Conservation (phyloP, 2,797 vertebrate genomes). For the Malacoraja senta region DNA sequence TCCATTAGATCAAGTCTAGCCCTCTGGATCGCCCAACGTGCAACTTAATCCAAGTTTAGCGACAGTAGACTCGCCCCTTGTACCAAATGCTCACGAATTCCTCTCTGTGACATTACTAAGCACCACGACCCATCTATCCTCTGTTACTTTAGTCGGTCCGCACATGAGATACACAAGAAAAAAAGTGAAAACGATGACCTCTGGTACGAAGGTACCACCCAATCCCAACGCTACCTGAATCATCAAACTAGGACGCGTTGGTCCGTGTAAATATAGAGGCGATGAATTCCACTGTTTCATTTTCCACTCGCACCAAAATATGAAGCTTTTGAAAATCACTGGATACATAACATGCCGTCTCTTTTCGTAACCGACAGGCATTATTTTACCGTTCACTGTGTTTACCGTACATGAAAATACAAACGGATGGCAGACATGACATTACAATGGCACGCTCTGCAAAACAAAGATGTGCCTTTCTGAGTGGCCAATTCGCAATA, state of each 20-base stretch:
- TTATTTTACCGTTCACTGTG: background rate
- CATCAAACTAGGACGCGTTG: background rate
- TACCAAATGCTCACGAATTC: background rate
- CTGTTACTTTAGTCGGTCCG: background rate
- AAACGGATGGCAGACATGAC: background rate
- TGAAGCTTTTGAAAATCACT: background rate
- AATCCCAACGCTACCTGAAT: background rate
- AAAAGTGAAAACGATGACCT: background rate
- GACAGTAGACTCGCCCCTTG: too few species aligned
- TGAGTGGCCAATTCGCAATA: background rate
- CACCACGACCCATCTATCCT: background rate
- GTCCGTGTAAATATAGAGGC: background rate
- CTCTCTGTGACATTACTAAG: background rate
- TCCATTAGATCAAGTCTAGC: background rate
- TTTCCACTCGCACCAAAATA: background rate
- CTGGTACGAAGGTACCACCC: too few species aligned
- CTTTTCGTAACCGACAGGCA: background rate
- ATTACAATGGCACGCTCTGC: background rate
- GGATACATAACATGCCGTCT: background rate
- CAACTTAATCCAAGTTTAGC: background rate
- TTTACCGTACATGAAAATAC: background rate
- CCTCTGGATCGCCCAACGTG: too few species aligned
- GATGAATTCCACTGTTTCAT: background rate
- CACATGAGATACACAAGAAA: background rate
- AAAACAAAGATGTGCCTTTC: background rate